Conservation (phyloP, 1,140 invertebrate genomes). For the Cylas formicarius region DNA sequence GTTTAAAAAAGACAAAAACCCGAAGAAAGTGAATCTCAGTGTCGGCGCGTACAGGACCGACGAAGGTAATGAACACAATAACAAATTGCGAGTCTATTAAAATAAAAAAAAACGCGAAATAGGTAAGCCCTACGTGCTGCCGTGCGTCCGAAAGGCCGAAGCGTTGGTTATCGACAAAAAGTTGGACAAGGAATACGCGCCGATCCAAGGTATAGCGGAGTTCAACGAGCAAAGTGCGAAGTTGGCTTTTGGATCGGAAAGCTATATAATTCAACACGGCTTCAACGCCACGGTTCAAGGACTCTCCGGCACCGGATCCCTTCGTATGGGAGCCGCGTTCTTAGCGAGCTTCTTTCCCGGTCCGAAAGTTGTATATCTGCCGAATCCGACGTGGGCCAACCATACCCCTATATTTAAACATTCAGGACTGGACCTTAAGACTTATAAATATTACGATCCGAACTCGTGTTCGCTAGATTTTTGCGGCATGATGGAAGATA, state of each 20-base stretch:
- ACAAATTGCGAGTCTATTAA: conserved; percentile 95
- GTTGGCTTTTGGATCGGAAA: conserved; percentile 83
- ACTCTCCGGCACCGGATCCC: conserved; percentile 94
- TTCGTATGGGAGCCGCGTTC: conserved; percentile 85
- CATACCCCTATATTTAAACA: conserved; percentile 91
- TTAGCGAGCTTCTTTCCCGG: no score
- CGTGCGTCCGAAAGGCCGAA: conserved; percentile 72
- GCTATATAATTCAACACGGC: conserved; percentile 61
- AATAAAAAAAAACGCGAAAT: no score
- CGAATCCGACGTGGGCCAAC: conserved; percentile 97
- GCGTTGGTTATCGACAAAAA: conserved; percentile 44
- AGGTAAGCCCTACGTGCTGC: conserved; percentile 91
- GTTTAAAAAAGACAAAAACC: conserved; percentile 86
- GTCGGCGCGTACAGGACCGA: conserved; percentile 97
- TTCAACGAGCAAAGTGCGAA: conserved; percentile 74
- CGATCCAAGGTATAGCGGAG: conserved; percentile 75
- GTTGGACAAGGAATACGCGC: conserved; percentile 92
- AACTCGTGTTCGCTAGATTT: conserved; percentile 94
- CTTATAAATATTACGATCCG: conserved; percentile 93
- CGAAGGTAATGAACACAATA: conserved; percentile 74
- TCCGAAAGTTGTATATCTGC: conserved; percentile 72
- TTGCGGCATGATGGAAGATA: conserved; percentile 80
- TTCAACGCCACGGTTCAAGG: conserved; percentile 59
- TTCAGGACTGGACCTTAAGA: conserved; percentile 75
- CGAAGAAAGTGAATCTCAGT: conserved; percentile 96